phyloP scores from a whole-genome alignment of 1,140 invertebrate genomes.

The Teleogryllus occipitalis region DNA sequence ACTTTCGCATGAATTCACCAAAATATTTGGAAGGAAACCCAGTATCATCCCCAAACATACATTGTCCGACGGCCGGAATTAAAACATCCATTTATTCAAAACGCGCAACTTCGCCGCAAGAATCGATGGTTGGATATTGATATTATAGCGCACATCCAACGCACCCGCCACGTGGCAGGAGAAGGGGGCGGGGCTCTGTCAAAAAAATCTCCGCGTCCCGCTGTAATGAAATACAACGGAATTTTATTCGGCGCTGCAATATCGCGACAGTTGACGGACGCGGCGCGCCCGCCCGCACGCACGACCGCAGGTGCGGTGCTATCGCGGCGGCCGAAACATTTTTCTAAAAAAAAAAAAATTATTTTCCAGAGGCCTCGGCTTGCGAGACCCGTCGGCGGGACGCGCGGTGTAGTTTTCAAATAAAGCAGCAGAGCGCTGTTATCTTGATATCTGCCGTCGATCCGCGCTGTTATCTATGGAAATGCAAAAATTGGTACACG shows the following conservation, averaged over 20 bases:
- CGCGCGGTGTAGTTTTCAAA: no score
- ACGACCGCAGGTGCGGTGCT: not conserved
- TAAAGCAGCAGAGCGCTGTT: not conserved
- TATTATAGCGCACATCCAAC: not conserved
- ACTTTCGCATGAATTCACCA: not conserved
- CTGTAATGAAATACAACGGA: not conserved
- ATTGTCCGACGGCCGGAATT: not conserved
- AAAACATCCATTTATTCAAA: not conserved
- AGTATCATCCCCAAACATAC: not conserved
- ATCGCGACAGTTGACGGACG: not conserved
- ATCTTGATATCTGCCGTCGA: not conserved
- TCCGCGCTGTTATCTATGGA: not conserved
- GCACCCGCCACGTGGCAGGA: not conserved
- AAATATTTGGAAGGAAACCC: not conserved
- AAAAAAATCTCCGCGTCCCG: not conserved
- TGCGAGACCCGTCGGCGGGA: no score
- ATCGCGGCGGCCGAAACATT: not conserved
- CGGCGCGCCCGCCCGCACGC: no score
- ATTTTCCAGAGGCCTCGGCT: no score
- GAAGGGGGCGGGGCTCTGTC: not conserved
- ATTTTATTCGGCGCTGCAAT: not conserved
- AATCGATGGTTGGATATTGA: not conserved
- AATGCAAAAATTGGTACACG: not conserved
- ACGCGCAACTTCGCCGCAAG: not conserved
- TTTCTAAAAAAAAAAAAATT: not conserved